Conservation (phyloP, 2,113 vertebrate genomes). For the Bos indicus region DNA sequence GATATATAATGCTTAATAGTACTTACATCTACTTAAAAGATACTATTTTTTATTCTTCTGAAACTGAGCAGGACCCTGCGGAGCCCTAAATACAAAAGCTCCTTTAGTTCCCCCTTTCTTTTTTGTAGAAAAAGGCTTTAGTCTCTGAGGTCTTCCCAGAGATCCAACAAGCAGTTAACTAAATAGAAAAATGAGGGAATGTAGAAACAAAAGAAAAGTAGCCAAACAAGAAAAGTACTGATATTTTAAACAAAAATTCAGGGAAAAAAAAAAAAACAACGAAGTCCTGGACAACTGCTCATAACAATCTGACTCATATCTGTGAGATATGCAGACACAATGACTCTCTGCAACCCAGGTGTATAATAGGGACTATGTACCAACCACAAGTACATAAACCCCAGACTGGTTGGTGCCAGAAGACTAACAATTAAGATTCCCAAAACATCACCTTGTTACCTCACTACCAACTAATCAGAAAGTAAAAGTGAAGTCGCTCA, state of each 20-base stretch:
- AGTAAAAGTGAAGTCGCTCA: no score
- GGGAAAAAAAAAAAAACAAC: fast-evolving
- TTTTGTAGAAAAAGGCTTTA: neutral
- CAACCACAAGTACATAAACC: neutral
- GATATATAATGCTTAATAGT: neutral
- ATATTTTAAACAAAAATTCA: neutral
- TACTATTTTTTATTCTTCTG: neutral
- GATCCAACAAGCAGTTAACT: neutral
- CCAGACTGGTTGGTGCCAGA: neutral
- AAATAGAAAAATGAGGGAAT: neutral
- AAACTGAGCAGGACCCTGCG: neutral
- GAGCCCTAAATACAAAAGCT: neutral
- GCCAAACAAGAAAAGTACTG: neutral
- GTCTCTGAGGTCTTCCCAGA: neutral
- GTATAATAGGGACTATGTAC: neutral
- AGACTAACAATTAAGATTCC: neutral
- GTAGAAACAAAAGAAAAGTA: neutral
- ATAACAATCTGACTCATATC: neutral
- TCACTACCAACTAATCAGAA: neutral
- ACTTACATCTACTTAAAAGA: neutral
- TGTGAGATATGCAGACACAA: neutral
- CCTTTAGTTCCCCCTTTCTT: neutral
- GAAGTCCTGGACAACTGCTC: neutral
- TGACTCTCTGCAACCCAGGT: neutral
- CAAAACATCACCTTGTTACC: neutral